phyloP scores from a whole-genome alignment of 2,888 invertebrate species.

The Eucera pruinosa region DNA sequence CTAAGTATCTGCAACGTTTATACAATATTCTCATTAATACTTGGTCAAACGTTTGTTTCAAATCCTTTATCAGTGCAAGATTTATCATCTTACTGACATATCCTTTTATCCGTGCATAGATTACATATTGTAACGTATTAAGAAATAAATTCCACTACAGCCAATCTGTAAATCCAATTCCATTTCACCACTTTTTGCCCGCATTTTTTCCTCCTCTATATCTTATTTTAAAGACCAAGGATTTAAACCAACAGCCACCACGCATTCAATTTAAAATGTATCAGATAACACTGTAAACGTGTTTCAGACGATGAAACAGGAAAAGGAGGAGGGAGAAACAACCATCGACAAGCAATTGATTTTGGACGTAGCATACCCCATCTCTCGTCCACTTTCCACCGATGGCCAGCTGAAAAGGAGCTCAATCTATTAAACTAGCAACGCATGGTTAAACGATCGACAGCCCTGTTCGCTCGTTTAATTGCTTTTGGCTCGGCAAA shows the following conservation, averaged over 20 bases:
- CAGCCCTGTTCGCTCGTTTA: conserved; percentile 12
- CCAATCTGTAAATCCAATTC: neutral
- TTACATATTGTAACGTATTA: too few species aligned
- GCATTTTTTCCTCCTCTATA: neutral
- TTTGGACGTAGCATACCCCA: neutral
- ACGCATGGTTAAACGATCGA: conserved; percentile 16
- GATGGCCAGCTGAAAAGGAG: conserved; percentile 30
- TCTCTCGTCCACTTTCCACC: conserved; percentile 22
- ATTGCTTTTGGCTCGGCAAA: conserved; percentile 15
- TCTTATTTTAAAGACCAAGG: neutral
- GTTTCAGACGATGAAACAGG: neutral
- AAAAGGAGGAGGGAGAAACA: neutral
- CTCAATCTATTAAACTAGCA: conserved; percentile 47
- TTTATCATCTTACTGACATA: too few species aligned
- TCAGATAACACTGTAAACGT: conserved; percentile 5
- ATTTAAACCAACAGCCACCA: neutral
- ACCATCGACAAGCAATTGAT: conserved; percentile 7
- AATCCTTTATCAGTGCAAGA: too few species aligned
- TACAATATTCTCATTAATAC: too few species aligned
- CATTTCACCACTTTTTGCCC: neutral
- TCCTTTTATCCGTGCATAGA: too few species aligned
- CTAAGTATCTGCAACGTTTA: too few species aligned
- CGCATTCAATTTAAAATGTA: conserved; percentile 8
- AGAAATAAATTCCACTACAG: neutral
- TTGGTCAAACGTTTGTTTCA: too few species aligned